Evolutionary conservation across 64 coral and sea anemone genomes (phyloP).

Genomic region (Platygyra sinensis): DNA sequence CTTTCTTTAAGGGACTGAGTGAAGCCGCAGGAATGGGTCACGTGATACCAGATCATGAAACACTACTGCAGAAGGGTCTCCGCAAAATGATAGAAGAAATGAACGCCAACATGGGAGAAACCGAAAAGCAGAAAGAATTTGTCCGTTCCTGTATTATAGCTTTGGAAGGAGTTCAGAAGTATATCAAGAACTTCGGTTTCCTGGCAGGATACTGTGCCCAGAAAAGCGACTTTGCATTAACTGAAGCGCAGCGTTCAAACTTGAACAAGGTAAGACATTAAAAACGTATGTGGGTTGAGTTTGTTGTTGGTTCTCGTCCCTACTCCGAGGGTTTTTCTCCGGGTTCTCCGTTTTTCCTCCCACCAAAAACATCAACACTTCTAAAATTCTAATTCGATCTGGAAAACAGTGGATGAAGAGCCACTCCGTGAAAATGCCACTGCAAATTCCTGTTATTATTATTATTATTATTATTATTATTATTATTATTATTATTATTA

Average conservation of each 20-base stretch:
- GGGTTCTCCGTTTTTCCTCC: too few relatives aligned
- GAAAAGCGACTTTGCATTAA: slow-evolving; percentile 11
- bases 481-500: too few relatives aligned
- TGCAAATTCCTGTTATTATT: too few relatives aligned
- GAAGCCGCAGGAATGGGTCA: slow-evolving; percentile 65
- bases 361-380: too few relatives aligned
- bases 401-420: too few relatives aligned
- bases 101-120: slow-evolving; percentile 15
- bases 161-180: slow-evolving; percentile 65
- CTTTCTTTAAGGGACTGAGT: slow-evolving; percentile 67
- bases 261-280: slow-evolving; percentile 52
- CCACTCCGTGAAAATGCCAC: too few relatives aligned
- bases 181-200: slow-evolving; percentile 54
- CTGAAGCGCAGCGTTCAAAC: slow-evolving; percentile 41
- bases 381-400: too few relatives aligned
- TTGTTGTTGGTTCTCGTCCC: too few relatives aligned
- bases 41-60: slow-evolving; percentile 62
- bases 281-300: too few relatives aligned
- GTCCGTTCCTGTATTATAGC: slow-evolving; percentile 51
- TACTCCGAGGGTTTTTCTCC: too few relatives aligned
- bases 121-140: slow-evolving; percentile 40
- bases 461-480: too few relatives aligned
- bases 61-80: slow-evolving; percentile 46
- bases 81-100: slow-evolving; percentile 56
- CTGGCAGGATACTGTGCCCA: slow-evolving; percentile 41